Evolutionary conservation across 1,140 invertebrate species (phyloP), one percentile per base, ranked within the genome.

Genomic region (Potamilus streckersoni): DNA sequence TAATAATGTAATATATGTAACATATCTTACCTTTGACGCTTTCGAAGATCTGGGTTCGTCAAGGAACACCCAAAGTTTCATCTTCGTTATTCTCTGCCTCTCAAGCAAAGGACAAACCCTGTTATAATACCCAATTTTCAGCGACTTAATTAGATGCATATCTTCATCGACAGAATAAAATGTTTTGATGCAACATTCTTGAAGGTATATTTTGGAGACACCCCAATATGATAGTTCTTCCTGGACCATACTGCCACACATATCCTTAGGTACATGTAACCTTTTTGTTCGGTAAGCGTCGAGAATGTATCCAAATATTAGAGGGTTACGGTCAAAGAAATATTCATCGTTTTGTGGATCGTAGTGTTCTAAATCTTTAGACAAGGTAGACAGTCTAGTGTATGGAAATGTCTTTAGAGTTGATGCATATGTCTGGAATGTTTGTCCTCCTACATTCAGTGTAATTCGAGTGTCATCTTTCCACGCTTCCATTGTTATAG

Each of bases 301-400:
- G n/a, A 85, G 57, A 23, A 85, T 80, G 65, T 72, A 73, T 17
- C 71, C 67, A 73, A 85, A 83, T 15, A 85, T 78, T 27, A 69
- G 74, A 31, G 83, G 80, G 66, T 83, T 75, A 27, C 83, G 70
- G 69, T 85, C 83, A 80, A 83, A 85, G 71, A 76, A 85, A 78
- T 83, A 85, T 74, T 83, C 82, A 55, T 78, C 73, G 17, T 66
- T 71, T 8, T 69, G 74, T 6, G 70, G 19, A 23, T 78, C 72
- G 55, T 76, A 84, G 63, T 81, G 63, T 38, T 72, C 62, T 38
- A 69, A 67, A 5, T 49, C 38, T 49, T 49, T 49, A n/a, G 19
- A 23, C 60, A 62, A 62, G n/a, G 55, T 59, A 19, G 72, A 64
- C 17, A 74, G 56, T 49, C 61, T 74, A 12, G 72, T 68, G 38